A percentile compares a stretch with the other conserved stretches of the same genome.
These are phyloP conservation scores for Acleris emargana DNA, from an alignment of 2,888 invertebrate genomes.

Conservation along the genomic window DNA sequence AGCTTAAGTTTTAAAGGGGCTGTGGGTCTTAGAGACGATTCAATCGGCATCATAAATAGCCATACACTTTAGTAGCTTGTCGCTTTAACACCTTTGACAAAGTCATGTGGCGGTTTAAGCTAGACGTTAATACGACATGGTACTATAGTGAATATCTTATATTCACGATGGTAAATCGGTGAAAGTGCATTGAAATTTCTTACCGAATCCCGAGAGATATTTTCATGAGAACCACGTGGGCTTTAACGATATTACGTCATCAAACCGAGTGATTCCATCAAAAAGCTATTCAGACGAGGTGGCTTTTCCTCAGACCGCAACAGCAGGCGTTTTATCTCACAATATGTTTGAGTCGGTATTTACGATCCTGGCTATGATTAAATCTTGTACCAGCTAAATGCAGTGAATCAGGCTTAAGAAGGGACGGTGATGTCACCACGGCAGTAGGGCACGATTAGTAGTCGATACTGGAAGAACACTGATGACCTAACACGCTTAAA, in stretches of 20 bases:
- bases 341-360: conserved; percentile 48
- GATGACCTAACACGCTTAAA: conserved; percentile 29
- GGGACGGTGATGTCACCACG: conserved; percentile 56
- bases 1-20: too few species aligned
- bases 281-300: conserved; percentile 46
- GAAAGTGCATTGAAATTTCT: neutral
- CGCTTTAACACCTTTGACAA: too few species aligned
- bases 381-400: conserved; percentile 43
- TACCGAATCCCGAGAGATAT: neutral
- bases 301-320: conserved; percentile 44
- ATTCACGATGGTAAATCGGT: too few species aligned
- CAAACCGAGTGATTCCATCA: conserved; percentile 41
- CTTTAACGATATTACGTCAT: conserved; percentile 17
- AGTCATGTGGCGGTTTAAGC: too few species aligned
- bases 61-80: too few species aligned
- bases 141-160: too few species aligned
- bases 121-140: too few species aligned
- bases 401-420: conserved; percentile 46
- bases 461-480: conserved; percentile 39
- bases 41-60: too few species aligned
- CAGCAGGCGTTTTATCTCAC: conserved; percentile 51
- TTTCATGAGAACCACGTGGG: neutral
- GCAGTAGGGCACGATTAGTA: conserved; percentile 46
- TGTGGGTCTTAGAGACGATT: too few species aligned
- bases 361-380: conserved; percentile 45